Base-by-base conservation (phyloP, 2,797 vertebrate species). In the Clarias fuscus region DNA sequence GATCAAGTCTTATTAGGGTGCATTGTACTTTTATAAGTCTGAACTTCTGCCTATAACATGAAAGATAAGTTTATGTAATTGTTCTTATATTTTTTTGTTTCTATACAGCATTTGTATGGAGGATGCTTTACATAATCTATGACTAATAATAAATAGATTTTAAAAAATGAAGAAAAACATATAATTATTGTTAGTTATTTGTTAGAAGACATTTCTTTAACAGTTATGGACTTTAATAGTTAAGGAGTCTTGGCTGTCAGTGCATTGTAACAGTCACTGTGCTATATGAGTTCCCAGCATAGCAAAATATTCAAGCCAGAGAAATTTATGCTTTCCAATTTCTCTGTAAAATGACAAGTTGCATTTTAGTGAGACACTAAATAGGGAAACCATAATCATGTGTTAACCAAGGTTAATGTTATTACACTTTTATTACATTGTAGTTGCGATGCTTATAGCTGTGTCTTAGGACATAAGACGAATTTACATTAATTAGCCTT, bases 401-500 rank as follows among this genome's bases (percentile, higher is more conserved):
- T 48, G 2, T 14, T 76, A 30, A 56, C 4, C 37, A 37, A 37
- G 37, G n/a, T 15, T 27, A 56, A 1, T 27, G 7, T 15, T 58
- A 80, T 80, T 79, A 77, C 61, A 56, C 22, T 30, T 10, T 76
- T 37, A 84, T 65, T 56, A 40, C 75, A 59, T 70, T 68, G 48
- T 40, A 79, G 7, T 85, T 78, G 79, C 40, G 53, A 48, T 18
- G 11, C 7, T 17, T 30, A 65, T 11, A 27, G 15, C 24, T 65
- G 5, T 6, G 24, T 20, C 3, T 62, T 56, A 30, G 30, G 48
- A 11, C 20, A 62, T 79, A 61, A 48, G 33, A 33, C 33, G 1
- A 64, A n/a, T 75, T 73, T 43, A 65, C 15, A 27, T 48, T 53
- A 27, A 43, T n/a, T 43, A 30, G 7, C 37, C 11, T 68, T 33